These are phyloP conservation scores for Hypotaenidia okinawae DNA, from an alignment of 2,797 vertebrate genomes.

Conservation along the genomic window DNA sequence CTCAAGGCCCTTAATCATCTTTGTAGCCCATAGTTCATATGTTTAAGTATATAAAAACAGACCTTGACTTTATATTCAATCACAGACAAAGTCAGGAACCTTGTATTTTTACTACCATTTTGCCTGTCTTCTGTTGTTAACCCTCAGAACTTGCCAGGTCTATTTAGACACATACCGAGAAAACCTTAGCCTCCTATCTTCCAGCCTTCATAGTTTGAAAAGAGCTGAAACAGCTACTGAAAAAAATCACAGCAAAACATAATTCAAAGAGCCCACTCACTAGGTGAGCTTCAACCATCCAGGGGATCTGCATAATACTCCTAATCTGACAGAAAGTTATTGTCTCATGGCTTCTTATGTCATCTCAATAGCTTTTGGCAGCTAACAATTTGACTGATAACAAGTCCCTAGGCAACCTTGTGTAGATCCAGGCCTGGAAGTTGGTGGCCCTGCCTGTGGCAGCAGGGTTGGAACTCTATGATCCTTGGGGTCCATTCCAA, in stretches of 20 bases:
- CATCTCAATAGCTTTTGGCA: neutral
- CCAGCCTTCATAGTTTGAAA: neutral
- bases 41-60: rapidly evolving
- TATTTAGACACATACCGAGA: neutral
- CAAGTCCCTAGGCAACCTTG: neutral
- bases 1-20: too few relatives aligned
- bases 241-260: neutral
- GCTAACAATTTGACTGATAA: neutral
- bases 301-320: neutral
- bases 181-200: neutral
- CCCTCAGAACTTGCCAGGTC: neutral
- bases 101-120: neutral
- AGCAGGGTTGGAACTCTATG: too few relatives aligned
- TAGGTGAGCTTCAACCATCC: neutral
- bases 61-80: neutral
- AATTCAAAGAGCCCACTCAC: neutral
- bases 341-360: neutral
- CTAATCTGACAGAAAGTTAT: neutral
- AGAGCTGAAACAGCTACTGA: neutral
- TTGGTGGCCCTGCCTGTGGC: too few relatives aligned
- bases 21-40: neutral
- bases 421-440: too few relatives aligned
- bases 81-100: neutral
- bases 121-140: neutral
- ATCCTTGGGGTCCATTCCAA: too few relatives aligned